Base-by-base conservation (phyloP, 1,140 invertebrate genomes). In the Drosophila tristis region DNA sequence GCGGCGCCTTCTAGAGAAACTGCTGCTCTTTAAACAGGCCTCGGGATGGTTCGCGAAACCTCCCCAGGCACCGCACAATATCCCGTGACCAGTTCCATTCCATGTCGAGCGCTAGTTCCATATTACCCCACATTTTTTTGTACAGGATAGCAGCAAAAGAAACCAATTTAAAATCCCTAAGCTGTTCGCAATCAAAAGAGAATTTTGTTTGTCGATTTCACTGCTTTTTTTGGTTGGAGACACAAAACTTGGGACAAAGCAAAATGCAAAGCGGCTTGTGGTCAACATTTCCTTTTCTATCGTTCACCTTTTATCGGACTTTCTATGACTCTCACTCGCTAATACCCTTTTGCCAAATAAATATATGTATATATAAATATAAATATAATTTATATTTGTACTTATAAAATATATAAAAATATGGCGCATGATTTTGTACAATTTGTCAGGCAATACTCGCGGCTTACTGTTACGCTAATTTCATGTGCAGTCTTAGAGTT, bases 211-310 rank as follows among this genome's bases (percentile, higher is more conserved):
- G 15, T 2, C 4, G 8, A 0, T 20, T 50, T 20, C 11, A 15
- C 26, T 7, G n/a, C 9, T 5, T 1, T 2, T 1, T 53, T 20
- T 43, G 42, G 13, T n/a, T 47, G 26, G 4, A 4, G 8, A 25
- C 31, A 6, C 4, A 31, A 8, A 67, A 7, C 62, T 48, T 20
- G 49, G 7, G 54, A 47, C 67, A 64, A 67, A 16, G 15, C 20
- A 13, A 26, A 31, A 42, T 42, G 42, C 67, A 48, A 67, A 68
- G 63, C 50, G 48, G 65, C 62, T 67, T 68, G 63, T 23, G 65
- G 16, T 57, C 63, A 49, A 9, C 23, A 26, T 68, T 56, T 55
- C 23, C 39, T 47, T 63, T 48, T 68, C 55, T 66, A 47, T 7
- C 39, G 13, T n/a, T 11, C 20, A 64, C 48, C 50, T 67, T 35